phyloP scores from a whole-genome alignment of 2,113 vertebrate species.

The Columbina picui region DNA sequence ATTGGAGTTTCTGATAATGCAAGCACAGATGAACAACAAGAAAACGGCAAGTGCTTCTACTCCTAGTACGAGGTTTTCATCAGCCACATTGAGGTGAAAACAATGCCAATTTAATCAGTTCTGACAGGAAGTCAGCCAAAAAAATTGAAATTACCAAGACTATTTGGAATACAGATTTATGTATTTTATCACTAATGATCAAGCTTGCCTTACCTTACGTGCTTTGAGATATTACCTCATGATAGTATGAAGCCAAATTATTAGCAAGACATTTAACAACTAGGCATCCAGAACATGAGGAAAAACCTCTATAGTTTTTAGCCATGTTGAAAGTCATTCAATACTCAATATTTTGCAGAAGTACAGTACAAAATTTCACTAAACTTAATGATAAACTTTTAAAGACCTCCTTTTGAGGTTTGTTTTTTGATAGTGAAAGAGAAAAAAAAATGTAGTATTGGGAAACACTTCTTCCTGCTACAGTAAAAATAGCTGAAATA shows the following conservation, averaged over 20 bases:
- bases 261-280: neutral
- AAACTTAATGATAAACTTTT: neutral
- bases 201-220: neutral
- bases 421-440: neutral
- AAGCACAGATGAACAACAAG: neutral
- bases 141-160: neutral
- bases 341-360: neutral
- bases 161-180: neutral
- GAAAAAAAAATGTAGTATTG: neutral
- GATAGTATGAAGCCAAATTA: neutral
- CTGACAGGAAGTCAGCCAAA: neutral
- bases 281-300: neutral
- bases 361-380: neutral
- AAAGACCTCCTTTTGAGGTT: neutral
- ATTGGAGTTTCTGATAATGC: neutral
- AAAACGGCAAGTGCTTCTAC: neutral
- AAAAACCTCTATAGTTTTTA: neutral
- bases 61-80: neutral
- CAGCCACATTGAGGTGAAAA: neutral
- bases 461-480: neutral
- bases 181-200: fast-evolving
- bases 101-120: neutral
- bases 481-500: neutral
- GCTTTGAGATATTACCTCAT: neutral
- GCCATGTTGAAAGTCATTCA: neutral